Percentiles rank a stretch among this genome's conserved stretches.
phyloP scores from a whole-genome alignment of 2,888 invertebrate genomes.

The Bombylius discolor region DNA sequence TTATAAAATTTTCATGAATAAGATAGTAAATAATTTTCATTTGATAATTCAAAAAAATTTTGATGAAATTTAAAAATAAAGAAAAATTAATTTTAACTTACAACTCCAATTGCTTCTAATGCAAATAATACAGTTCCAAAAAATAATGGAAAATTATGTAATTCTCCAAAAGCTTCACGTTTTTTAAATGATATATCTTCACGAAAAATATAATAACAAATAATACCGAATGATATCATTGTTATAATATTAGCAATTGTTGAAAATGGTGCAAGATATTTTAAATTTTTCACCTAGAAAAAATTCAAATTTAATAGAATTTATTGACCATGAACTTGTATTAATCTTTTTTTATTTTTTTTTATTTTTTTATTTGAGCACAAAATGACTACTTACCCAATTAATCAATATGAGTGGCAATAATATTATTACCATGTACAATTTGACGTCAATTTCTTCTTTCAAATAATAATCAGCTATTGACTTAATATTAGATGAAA shows the following conservation, averaged over 20 bases:
- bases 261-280: slow-evolving; percentile 80
- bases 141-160: slow-evolving; percentile 71
- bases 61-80: neutral
- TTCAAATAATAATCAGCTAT: slow-evolving; percentile 45
- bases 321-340: too few species aligned
- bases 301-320: too few species aligned
- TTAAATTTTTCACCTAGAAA: slow-evolving; percentile 49
- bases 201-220: slow-evolving; percentile 72
- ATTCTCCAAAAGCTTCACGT: slow-evolving; percentile 48
- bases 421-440: slow-evolving; percentile 60
- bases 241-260: slow-evolving; percentile 78
- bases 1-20: neutral
- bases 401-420: slow-evolving; percentile 66
- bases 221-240: slow-evolving; percentile 68
- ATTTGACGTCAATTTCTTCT: slow-evolving; percentile 40
- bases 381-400: slow-evolving; percentile 47
- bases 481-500: slow-evolving; percentile 68
- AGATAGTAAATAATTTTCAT: neutral
- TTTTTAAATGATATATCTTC: slow-evolving; percentile 52
- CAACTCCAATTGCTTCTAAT: slow-evolving; percentile 87
- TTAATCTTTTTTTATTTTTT: too few species aligned
- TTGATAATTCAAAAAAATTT: too few species aligned
- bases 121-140: slow-evolving; percentile 95
- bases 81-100: slow-evolving; percentile 37
- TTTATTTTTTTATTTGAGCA: too few species aligned